Percentiles rank a stretch among this genome's conserved stretches.
phyloP scores from a whole-genome alignment of 2,888 invertebrate genomes.

The Idaea aversata region DNA sequence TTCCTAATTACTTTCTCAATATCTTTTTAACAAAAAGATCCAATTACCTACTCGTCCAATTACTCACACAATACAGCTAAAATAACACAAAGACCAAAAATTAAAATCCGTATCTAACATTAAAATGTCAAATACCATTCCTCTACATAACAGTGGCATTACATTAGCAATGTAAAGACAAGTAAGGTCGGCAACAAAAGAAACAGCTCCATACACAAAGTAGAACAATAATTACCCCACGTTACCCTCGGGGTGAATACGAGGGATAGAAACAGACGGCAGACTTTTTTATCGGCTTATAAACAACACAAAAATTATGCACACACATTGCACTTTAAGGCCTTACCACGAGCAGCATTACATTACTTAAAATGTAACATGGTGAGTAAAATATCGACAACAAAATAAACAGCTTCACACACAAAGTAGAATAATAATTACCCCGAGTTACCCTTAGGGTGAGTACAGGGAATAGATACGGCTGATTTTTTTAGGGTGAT shows the following conservation, averaged over 20 bases:
- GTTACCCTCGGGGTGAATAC: conserved; percentile 45
- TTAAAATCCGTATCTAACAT: neutral
- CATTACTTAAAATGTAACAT: too few species aligned
- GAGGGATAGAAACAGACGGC: neutral
- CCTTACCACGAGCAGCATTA: too few species aligned
- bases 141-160: neutral
- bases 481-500: too few species aligned
- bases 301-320: too few species aligned
- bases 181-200: conserved; percentile 55
- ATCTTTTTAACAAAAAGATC: neutral
- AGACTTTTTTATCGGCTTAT: neutral
- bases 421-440: too few species aligned
- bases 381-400: too few species aligned
- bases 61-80: conserved; percentile 9
- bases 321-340: too few species aligned
- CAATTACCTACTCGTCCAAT: neutral
- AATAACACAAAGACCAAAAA: neutral
- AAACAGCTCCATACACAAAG: conserved; percentile 60
- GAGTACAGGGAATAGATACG: too few species aligned
- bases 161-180: neutral
- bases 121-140: neutral
- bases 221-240: conserved; percentile 65
- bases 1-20: neutral
- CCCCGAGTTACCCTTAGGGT: too few species aligned
- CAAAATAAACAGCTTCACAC: too few species aligned